Evolutionary conservation across 2,888 invertebrate species (phyloP).

Genomic region (Microplitis manilae): DNA sequence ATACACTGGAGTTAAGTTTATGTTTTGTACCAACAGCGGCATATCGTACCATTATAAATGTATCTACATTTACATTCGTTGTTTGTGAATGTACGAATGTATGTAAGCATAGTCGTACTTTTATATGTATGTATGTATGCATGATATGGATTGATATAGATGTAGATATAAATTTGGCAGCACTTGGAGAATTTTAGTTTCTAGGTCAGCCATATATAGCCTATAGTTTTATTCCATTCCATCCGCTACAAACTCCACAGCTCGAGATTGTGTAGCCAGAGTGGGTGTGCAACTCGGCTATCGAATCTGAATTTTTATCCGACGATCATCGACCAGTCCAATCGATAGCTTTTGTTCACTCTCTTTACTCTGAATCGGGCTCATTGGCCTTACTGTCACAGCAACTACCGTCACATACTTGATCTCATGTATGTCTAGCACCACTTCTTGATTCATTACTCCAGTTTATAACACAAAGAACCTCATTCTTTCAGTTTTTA

Average conservation of each 20-base stretch:
- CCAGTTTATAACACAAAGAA: not conserved
- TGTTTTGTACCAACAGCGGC: conserved; percentile 27
- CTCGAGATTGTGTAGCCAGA: not conserved
- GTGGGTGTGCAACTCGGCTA: not conserved
- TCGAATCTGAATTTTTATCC: conserved; percentile 24
- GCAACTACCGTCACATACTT: not conserved
- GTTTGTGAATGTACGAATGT: not conserved
- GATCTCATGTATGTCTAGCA: conserved; percentile 1
- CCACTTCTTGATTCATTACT: not conserved
- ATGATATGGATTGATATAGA: not conserved
- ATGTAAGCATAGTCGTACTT: not conserved
- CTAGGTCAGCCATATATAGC: conserved; percentile 33
- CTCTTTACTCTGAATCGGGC: not conserved
- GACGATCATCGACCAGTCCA: not conserved
- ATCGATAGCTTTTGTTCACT: not conserved
- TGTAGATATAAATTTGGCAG: conserved; percentile 38
- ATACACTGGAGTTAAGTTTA: conserved; percentile 29
- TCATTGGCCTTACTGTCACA: not conserved
- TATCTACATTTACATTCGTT: conserved; percentile 17
- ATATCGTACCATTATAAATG: conserved; percentile 39
- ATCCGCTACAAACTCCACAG: not conserved
- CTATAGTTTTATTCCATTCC: conserved; percentile 7
- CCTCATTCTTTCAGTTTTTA: not conserved
- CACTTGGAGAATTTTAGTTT: conserved; percentile 33
- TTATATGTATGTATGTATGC: conserved; percentile 3